phyloP scores from a whole-genome alignment of 2,888 invertebrate genomes.

The Watsonalla binaria region DNA sequence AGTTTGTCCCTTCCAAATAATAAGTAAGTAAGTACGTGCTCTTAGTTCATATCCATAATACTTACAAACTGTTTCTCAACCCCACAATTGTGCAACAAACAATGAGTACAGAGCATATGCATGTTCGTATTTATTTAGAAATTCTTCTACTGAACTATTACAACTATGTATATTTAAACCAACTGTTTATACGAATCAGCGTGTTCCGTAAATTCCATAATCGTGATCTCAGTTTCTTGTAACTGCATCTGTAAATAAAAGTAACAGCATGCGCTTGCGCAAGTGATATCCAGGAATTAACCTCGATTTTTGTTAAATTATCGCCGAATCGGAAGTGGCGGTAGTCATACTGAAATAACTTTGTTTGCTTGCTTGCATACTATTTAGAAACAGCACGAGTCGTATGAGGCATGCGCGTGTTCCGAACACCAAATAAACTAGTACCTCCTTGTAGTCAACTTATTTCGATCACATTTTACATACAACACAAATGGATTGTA shows the following conservation, averaged over 20 bases:
- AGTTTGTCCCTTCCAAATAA: too few species aligned
- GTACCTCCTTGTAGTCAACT: not conserved
- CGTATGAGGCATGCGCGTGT: slow-evolving; percentile 18
- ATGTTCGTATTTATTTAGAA: slow-evolving; percentile 1
- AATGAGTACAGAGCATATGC: too few species aligned
- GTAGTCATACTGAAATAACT: slow-evolving; percentile 41
- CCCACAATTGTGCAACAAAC: not conserved
- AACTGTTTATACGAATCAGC: slow-evolving; percentile 29
- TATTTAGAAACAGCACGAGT: slow-evolving; percentile 32
- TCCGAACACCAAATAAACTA: not conserved
- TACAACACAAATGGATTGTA: too few species aligned
- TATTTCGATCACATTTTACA: too few species aligned
- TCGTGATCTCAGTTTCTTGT: slow-evolving; percentile 31
- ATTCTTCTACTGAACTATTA: slow-evolving; percentile 9
- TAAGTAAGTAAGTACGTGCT: too few species aligned
- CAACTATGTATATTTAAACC: slow-evolving; percentile 18
- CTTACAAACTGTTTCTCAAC: not conserved
- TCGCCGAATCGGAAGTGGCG: slow-evolving; percentile 47
- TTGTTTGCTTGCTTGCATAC: slow-evolving; percentile 27
- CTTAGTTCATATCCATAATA: not conserved
- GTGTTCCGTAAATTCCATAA: slow-evolving; percentile 20
- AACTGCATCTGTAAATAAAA: slow-evolving; percentile 50
- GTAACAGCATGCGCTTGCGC: slow-evolving; percentile 37
- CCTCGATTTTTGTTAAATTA: slow-evolving; percentile 64
- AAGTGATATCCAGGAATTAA: slow-evolving; percentile 65